A percentile compares a stretch with the other conserved stretches of the same genome.
These are phyloP conservation scores for Cavia aperea DNA, from an alignment of 2,113 vertebrate genomes.

Conservation along the genomic window DNA sequence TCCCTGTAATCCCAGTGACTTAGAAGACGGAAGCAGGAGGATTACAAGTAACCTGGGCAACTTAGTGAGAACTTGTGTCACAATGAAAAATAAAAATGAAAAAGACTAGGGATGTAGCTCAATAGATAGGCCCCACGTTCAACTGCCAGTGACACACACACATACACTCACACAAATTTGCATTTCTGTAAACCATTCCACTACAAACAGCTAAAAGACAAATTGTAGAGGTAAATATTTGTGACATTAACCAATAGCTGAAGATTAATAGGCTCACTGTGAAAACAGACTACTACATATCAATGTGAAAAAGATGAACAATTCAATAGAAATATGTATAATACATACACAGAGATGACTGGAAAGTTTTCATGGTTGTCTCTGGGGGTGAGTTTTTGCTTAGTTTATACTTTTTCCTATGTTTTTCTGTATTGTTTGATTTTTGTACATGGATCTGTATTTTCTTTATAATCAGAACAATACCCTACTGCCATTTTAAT, in stretches of 20 bases:
- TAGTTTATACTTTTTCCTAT: not conserved
- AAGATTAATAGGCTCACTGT: not conserved
- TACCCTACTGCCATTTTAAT: conserved; percentile 19
- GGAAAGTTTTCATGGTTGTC: conserved; percentile 2
- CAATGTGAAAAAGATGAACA: conserved; percentile 9
- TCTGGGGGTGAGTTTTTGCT: not conserved
- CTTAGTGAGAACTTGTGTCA: not conserved
- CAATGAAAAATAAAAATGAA: not conserved
- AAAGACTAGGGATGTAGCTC: not conserved
- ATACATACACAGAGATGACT: not conserved
- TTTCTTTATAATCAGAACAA: conserved; percentile 1
- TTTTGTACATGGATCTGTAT: not conserved
- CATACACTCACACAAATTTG: not conserved
- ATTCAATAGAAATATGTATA: not conserved
- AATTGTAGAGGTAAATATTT: not conserved
- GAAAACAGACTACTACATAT: not conserved
- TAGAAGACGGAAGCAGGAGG: not conserved
- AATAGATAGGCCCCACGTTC: not conserved
- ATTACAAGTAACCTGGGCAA: not conserved
- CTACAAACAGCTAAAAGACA: not conserved
- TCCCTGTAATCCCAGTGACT: not conserved
- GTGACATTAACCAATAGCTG: not conserved
- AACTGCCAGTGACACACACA: not conserved
- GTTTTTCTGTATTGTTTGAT: not conserved
- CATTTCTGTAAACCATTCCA: not conserved